Conservation (phyloP, 2,797 vertebrate genomes). For the Thalassophryne amazonica region DNA sequence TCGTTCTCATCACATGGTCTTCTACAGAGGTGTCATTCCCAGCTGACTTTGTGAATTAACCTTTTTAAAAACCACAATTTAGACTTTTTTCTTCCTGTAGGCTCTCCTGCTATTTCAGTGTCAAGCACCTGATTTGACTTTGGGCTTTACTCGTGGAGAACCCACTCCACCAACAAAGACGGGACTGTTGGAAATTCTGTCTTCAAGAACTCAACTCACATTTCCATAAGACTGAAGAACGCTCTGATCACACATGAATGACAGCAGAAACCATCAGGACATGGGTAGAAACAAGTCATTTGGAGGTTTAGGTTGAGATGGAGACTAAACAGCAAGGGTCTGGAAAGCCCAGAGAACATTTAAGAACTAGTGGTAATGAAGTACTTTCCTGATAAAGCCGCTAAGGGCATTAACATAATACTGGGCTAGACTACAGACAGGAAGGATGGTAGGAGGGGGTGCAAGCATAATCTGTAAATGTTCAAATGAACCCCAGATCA, state of each 20-base stretch:
- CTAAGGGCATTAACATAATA: conserved; percentile 52
- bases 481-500: background rate
- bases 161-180: too few relatives aligned
- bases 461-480: conserved; percentile 3
- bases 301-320: too few relatives aligned
- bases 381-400: conserved; percentile 32
- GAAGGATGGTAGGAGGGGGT: background rate
- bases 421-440: conserved; percentile 9
- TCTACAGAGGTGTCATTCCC: conserved; percentile 11
- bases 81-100: background rate
- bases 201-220: too few relatives aligned
- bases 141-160: too few relatives aligned
- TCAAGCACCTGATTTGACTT: background rate
- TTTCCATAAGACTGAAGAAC: too few relatives aligned
- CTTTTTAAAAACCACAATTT: background rate
- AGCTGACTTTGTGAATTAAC: background rate
- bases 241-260: too few relatives aligned
- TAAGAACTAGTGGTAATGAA: conserved; percentile 3
- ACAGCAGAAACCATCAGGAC: too few relatives aligned
- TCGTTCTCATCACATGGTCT: conserved; percentile 15
- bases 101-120: background rate
- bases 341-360: conserved; percentile 3
- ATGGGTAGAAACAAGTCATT: too few relatives aligned
- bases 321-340: too few relatives aligned
- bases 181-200: too few relatives aligned